Conservation (phyloP, 2,888 invertebrate genomes). For the Ormyrus nitidulus region DNA sequence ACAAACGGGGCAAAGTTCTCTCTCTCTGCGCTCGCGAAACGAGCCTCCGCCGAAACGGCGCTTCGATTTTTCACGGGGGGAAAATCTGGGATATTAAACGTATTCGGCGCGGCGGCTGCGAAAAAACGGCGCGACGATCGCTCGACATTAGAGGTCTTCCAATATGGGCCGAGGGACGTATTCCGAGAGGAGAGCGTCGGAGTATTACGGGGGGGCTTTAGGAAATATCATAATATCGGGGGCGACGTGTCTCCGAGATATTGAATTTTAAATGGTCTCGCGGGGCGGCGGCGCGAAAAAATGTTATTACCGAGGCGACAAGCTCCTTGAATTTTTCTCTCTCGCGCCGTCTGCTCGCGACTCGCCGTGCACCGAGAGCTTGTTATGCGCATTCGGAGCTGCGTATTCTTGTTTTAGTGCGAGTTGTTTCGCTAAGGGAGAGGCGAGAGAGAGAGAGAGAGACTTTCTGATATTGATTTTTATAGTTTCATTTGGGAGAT, state of each 20-base stretch:
- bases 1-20: conserved; percentile 16
- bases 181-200: conserved; percentile 26
- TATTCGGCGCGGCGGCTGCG: conserved; percentile 29
- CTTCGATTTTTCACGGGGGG: conserved; percentile 36
- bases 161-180: conserved; percentile 40
- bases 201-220: conserved; percentile 63
- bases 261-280: conserved; percentile 65
- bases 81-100: conserved; percentile 48
- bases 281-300: not conserved
- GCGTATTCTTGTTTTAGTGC: no score
- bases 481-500: no score
- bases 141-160: conserved; percentile 48
- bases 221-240: conserved; percentile 66
- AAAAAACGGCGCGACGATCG: not conserved
- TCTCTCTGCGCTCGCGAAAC: not conserved
- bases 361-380: no score
- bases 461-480: no score
- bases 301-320: conserved; percentile 31
- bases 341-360: not conserved
- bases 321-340: conserved; percentile 24
- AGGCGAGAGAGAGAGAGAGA: not conserved
- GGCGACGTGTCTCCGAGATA: conserved; percentile 67
- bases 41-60: not conserved
- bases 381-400: no score
- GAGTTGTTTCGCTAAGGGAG: not conserved